phyloP scores from a whole-genome alignment of 35 echinoderm and acorn worm species.

The Lytechinus variegatus region DNA sequence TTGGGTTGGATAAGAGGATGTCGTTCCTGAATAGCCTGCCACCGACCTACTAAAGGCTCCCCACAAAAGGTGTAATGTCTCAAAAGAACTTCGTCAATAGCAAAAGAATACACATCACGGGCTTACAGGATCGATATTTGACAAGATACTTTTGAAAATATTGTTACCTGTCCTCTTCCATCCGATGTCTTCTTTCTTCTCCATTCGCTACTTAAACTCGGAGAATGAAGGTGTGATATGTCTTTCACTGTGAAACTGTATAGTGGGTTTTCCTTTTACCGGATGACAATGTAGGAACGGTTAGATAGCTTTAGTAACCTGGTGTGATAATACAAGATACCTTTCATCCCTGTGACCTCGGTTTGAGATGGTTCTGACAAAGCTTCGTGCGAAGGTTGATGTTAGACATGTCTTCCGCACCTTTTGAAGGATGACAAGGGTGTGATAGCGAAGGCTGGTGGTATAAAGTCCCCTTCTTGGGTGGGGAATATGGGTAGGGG shows the following conservation, averaged over 20 bases:
- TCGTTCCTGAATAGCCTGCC: background rate
- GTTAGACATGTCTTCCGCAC: background rate
- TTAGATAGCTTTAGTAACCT: background rate
- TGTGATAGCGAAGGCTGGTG: background rate
- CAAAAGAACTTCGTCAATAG: background rate
- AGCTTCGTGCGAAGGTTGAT: background rate
- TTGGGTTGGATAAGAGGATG: background rate
- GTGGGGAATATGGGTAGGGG: background rate
- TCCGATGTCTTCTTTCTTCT: background rate
- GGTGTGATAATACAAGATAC: background rate
- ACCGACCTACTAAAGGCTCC: background rate
- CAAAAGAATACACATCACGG: background rate
- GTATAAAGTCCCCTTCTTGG: background rate
- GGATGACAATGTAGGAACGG: background rate
- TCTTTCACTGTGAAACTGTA: background rate
- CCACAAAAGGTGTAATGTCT: conserved; percentile 17
- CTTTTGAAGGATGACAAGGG: background rate
- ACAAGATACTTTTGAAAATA: background rate
- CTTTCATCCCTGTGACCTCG: background rate
- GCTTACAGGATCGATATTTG: background rate
- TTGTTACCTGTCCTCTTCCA: background rate
- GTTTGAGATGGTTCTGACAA: background rate
- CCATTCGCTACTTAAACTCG: background rate
- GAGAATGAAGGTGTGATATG: background rate
- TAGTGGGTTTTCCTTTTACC: background rate